Evolutionary conservation across 35 echinoderm and acorn worm genomes (phyloP), one percentile per base, ranked within the genome.

Genomic region (Heliocidaris erythrogramma): DNA sequence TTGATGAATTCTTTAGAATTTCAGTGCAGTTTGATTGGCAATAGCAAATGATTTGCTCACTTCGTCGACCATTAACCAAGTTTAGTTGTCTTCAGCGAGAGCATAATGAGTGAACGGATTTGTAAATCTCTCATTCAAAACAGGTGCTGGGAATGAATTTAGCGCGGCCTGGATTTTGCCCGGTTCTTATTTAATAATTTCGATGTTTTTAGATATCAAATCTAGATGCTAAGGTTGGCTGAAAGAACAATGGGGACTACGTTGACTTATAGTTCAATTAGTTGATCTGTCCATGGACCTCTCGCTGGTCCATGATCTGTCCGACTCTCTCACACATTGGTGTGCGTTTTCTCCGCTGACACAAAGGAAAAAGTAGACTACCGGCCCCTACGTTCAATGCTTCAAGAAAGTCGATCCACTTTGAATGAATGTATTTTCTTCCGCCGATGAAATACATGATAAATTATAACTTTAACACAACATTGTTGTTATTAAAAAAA

Each of bases 181-280:
- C n/a, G 65, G 65, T 78, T 78, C 65, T 78, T 78, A 78, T 78
- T 78, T 78, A 78, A 78, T 78, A 78, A 78, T 78, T 78, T 78
- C 27, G 65, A 78, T 78, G 65, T 78, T 78, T 78, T 78, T 78
- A 78, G 65, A 78, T 78, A 78, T n/a, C 65, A 78, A 78, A 21
- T 7, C 65, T 78, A 2, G 65, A 21, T 24, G 10, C 7, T n/a
- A 24, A 21, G 65, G 65, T 0, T 78, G 65, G 65, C 65, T 78
- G 65, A 78, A 78, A 7, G 65, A 78, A 78, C 65, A 78, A 78
- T 5, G 59, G 18, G 65, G 65, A 78, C 5, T 1, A 78, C 65
- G 65, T 27, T 78, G 65, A 78, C 18, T 78, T 78, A 78, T 78
- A 78, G 65, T 78, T 78, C 65, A 78, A 78, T 78, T 78, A 78